Base-by-base conservation (phyloP, 2,888 invertebrate genomes). In the Allacma fusca region DNA sequence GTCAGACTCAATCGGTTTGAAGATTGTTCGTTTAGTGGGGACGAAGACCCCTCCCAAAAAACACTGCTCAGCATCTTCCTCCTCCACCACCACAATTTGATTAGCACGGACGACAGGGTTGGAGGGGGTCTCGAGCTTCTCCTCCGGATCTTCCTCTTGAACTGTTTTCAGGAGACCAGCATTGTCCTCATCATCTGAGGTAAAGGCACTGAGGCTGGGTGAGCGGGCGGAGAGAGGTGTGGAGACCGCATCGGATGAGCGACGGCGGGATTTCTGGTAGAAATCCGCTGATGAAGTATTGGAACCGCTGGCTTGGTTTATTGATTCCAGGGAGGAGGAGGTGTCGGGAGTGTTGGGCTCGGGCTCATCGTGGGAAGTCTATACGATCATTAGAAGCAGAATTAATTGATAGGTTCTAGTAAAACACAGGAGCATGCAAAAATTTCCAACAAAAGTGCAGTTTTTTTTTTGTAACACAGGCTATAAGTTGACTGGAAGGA, bases 131-230 rank as follows among this genome's bases (percentile, higher is more conserved):
- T 75, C 77, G n/a, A 34, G 29, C 29, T 76, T 75, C 12, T 79
- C 78, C 28, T 81, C 79, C 19, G 68, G 70, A 1, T 79, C 72
- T 28, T 81, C 78, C 64, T 82, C 82, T 34, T 75, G 75, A 5
- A 82, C 82, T 0, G 81, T 80, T 24, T 81, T 81, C 13, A 81
- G 67, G 16, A 82, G 70, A 0, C 78, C 79, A 4, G 62, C 67
- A n/a, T 76, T 78, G 16, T 81, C 83, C 57, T 82, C 83, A 62
- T 83, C 83, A 23, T 83, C 83, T 0, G 80, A 80, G 0, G 82
- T 82, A 44, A 81, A 81, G 19, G 81, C 80, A 50, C 79, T 79
- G 0, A 81, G 77, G 1, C 80, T 80, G 1, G 82, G 81, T 7
- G 80, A 81, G 4, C 80, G 67, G 2, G 80, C 80, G 12, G 80